Percentiles rank a stretch among this genome's conserved stretches.
Conservation (phyloP, 2,888 invertebrate species). For the Tromatobia lineatoria region DNA sequence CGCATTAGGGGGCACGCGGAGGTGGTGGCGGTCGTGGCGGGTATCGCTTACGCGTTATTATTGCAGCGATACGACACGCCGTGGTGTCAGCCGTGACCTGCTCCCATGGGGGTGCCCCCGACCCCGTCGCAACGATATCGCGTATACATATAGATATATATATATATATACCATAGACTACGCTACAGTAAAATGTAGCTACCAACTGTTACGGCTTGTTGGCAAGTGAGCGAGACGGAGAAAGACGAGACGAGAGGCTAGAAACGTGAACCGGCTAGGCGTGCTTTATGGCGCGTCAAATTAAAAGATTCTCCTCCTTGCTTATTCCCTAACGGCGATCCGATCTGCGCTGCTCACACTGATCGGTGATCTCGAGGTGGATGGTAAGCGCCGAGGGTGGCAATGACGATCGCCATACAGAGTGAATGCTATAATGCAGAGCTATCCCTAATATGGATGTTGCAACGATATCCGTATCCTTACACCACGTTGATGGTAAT, state of each 20-base stretch:
- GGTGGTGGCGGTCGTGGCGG: slow-evolving; percentile 70
- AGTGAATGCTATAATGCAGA: slow-evolving; percentile 47
- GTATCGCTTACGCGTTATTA: slow-evolving; percentile 85
- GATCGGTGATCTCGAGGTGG: not conserved
- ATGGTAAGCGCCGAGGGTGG: slow-evolving; percentile 47
- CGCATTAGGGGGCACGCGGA: slow-evolving; percentile 77
- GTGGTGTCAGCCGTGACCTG: slow-evolving; percentile 83
- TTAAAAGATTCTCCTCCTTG: slow-evolving; percentile 85
- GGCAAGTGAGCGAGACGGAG: slow-evolving; percentile 50
- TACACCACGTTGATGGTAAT: slow-evolving; percentile 54
- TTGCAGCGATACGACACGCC: slow-evolving; percentile 85
- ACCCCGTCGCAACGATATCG: slow-evolving; percentile 75
- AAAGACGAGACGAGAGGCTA: slow-evolving; percentile 46
- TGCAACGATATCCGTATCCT: slow-evolving; percentile 64
- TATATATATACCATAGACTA: slow-evolving; percentile 1
- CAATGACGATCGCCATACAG: slow-evolving; percentile 43
- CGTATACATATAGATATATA: slow-evolving; percentile 71
- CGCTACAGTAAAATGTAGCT: slow-evolving; percentile 75
- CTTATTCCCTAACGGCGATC: slow-evolving; percentile 82
- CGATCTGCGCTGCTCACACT: slow-evolving; percentile 72
- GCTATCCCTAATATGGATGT: slow-evolving; percentile 58
- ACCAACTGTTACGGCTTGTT: slow-evolving; percentile 82
- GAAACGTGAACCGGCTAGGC: slow-evolving; percentile 71
- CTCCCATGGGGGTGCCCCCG: slow-evolving; percentile 79
- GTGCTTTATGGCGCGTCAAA: slow-evolving; percentile 86